Conservation (phyloP, 2,113 vertebrate species). For the Heptranchias perlo region DNA sequence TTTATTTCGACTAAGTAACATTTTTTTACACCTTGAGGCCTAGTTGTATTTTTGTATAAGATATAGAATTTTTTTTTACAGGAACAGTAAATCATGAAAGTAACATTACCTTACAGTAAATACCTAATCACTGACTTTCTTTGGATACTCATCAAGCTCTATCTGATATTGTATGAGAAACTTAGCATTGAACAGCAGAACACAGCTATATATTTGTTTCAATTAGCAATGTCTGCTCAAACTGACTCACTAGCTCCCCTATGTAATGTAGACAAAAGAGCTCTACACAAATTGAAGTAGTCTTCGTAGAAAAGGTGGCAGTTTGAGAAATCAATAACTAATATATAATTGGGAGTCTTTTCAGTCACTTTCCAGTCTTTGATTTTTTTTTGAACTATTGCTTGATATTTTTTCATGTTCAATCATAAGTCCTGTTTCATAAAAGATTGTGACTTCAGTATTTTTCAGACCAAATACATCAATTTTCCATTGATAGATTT, state of each 20-base stretch:
- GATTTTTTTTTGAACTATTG: neutral
- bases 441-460: neutral
- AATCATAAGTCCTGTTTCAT: neutral
- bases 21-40: neutral
- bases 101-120: neutral
- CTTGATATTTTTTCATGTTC: neutral
- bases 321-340: neutral
- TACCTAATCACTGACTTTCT: neutral
- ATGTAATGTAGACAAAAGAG: constrained; percentile 9
- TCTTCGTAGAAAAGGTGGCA: neutral
- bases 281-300: neutral
- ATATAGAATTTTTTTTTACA: neutral
- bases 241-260: constrained; percentile 16
- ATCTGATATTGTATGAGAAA: neutral
- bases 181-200: neutral
- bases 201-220: neutral
- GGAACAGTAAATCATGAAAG: neutral
- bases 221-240: neutral
- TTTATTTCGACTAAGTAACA: neutral
- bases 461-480: neutral
- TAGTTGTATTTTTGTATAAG: neutral
- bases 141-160: neutral
- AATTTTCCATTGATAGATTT: neutral
- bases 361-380: neutral
- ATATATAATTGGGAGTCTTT: neutral